Evolutionary conservation across 2,888 invertebrate genomes (phyloP), one percentile per base, ranked within the genome.

Genomic region (Cyclophora punctaria): DNA sequence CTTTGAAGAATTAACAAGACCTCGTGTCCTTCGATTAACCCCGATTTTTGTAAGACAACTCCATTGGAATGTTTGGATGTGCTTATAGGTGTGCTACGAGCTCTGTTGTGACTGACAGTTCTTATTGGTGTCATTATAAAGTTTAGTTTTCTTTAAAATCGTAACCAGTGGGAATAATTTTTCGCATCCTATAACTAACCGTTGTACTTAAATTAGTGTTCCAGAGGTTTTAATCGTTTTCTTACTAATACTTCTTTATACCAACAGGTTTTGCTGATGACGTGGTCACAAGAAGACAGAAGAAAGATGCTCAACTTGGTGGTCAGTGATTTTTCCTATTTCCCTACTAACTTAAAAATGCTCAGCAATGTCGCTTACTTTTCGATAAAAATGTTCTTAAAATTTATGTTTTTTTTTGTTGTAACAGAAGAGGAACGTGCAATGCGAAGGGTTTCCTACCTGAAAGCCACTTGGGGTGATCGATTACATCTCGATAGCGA

Each of bases 401-500:
- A 33, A 5, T 44, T 5, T 20, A 43, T 43, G 42, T 55, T 57
- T 73, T 55, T n/a, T 71, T 75, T 64, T 67, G 83, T 76, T 56
- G 58, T 77, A 91, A 92, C 90, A 79, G 95, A 95, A 74, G 97
- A 97, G 75, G 96, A 96, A 70, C 92, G 96, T 59, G 92, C 94
- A 34, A 95, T 95, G 83, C 91, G 98, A 63, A 90, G 98, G 64
- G 96, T 96, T 62, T 98, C 97, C n/a, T 98, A 98, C 85, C 89
- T 98, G 62, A 96, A 96, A 85, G 98, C 98, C 44, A 98, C 97
- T 5, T 95, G 94, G 90, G 94, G 93, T 56, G 94, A 94, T 70
- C 88, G 93, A 55, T 90, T 93, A 81, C 92, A 92, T 67, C 86
- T 93, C 59, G 95, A 95, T 71, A 93, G 92, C 69, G 93, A 93